phyloP scores from a whole-genome alignment of 2,113 vertebrate species.

The Falcunculus frontatus region DNA sequence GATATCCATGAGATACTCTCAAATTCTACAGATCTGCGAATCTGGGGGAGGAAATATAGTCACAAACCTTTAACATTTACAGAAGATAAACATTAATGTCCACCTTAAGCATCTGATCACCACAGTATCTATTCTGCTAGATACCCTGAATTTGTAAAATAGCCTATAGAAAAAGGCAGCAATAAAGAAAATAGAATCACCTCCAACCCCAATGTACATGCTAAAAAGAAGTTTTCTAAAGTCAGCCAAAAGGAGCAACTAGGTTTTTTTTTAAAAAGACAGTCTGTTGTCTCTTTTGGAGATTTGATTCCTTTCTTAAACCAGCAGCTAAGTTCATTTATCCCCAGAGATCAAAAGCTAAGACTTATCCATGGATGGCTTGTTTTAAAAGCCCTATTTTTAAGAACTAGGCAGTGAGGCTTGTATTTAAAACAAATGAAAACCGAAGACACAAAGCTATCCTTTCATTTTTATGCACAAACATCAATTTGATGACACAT shows the following conservation, averaged over 20 bases:
- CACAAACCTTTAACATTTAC: not conserved
- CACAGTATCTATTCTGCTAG: not conserved
- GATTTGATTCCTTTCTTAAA: not conserved
- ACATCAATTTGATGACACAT: not conserved
- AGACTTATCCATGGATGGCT: not conserved
- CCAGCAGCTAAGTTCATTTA: not conserved
- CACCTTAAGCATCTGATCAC: not conserved
- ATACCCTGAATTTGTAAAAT: not conserved
- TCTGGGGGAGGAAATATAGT: not conserved
- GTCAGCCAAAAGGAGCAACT: not conserved
- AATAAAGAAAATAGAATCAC: not conserved
- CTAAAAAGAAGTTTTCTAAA: not conserved
- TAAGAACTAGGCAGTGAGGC: not conserved
- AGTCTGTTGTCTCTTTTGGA: not conserved
- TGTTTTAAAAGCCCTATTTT: not conserved
- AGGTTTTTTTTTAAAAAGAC: not conserved
- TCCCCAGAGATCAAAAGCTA: not conserved
- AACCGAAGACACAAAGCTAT: not conserved
- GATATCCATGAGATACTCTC: not conserved
- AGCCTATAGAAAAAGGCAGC: not conserved
- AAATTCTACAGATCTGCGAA: not conserved
- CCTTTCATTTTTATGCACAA: not conserved
- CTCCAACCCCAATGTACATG: fast-evolving
- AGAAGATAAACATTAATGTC: not conserved
- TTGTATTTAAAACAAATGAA: not conserved